Evolutionary conservation across 2,888 invertebrate species (phyloP).

Genomic region (Limnephilus lunatus): DNA sequence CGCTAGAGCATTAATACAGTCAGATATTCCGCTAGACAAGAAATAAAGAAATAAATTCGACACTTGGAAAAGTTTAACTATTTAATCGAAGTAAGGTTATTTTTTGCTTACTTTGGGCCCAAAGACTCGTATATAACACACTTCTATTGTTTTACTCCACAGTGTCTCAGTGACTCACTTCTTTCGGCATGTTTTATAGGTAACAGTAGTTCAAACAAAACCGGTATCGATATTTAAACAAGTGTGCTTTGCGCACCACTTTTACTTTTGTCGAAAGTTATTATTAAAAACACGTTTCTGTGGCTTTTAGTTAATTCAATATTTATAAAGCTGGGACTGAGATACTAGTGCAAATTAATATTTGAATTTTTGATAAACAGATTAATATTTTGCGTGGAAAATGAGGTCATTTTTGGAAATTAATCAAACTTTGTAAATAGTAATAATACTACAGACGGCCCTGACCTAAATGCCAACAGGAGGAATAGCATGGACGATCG

Average conservation of each 20-base stretch:
- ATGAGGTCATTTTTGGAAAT: not conserved
- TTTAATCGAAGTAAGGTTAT: no score
- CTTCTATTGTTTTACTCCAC: no score
- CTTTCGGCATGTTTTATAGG: not conserved
- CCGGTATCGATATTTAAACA: constrained; percentile 12
- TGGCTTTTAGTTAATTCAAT: not conserved
- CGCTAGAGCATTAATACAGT: no score
- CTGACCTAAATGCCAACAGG: no score
- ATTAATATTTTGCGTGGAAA: not conserved
- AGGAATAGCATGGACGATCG: no score
- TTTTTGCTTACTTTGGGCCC: no score
- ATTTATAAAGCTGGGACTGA: not conserved
- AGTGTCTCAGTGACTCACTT: constrained; percentile 5
- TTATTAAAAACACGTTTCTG: not conserved
- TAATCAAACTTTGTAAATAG: not conserved
- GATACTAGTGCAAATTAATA: not conserved
- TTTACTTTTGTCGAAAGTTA: constrained; percentile 33
- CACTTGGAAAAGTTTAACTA: no score
- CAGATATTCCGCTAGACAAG: no score
- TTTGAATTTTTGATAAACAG: not conserved
- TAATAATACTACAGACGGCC: not conserved
- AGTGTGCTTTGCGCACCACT: not conserved
- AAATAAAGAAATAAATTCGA: no score
- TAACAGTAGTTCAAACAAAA: not conserved
- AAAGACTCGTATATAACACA: no score